A percentile compares a stretch with the other conserved stretches of the same genome.
phyloP scores from a whole-genome alignment of 2,797 vertebrate species.

The Neosilurus mollespiculum region DNA sequence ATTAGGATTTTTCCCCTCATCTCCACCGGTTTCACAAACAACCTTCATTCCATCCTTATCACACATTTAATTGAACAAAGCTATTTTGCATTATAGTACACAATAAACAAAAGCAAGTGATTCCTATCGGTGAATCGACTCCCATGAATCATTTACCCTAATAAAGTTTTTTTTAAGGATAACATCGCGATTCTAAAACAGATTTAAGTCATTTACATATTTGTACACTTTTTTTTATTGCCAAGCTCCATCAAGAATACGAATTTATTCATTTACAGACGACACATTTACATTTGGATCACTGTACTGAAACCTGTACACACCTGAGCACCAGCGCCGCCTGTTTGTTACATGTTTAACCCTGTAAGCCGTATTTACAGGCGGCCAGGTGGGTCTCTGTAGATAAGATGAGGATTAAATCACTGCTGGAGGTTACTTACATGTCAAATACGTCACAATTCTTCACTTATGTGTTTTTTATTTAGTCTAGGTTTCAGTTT shows the following conservation, averaged over 20 bases:
- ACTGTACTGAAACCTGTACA: not conserved
- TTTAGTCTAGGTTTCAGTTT: not conserved
- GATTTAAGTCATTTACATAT: not conserved
- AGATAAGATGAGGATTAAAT: no score
- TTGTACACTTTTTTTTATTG: not conserved
- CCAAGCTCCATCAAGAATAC: not conserved
- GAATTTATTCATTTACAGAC: no score
- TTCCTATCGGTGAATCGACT: not conserved
- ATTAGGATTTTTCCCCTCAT: not conserved
- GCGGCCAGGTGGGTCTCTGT: no score
- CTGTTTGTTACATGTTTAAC: not conserved
- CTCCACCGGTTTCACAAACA: not conserved
- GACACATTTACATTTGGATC: not conserved
- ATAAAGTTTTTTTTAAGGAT: no score
- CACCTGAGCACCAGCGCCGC: no score
- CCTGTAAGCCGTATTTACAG: no score
- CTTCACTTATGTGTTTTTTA: not conserved
- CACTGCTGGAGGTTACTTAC: not conserved
- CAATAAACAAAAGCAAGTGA: not conserved
- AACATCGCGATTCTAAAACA: not conserved
- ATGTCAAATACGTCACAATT: not conserved
- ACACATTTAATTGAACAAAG: not conserved
- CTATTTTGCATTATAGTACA: no score
- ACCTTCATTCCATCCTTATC: not conserved
- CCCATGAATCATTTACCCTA: not conserved